Evolutionary conservation across 2,113 vertebrate genomes (phyloP).

Genomic region (Myrmecobius fasciatus): DNA sequence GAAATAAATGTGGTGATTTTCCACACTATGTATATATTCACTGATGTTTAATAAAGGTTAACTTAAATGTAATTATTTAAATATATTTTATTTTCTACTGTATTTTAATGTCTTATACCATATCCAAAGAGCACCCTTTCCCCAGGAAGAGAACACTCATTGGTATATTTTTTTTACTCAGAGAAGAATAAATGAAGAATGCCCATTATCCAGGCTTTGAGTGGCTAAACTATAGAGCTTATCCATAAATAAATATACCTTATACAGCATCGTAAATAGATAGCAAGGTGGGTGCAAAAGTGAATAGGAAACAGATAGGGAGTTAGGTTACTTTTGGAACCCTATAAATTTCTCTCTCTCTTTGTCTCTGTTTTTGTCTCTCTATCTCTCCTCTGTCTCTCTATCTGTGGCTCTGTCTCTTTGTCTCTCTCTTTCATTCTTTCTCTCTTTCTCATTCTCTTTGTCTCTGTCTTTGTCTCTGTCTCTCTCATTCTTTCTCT

Average conservation of each 20-base stretch:
- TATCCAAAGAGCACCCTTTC: background rate
- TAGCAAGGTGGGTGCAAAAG: background rate
- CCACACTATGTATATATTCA: background rate
- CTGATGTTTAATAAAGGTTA: background rate
- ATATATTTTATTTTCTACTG: background rate
- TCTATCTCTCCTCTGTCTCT: no score
- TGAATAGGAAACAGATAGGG: background rate
- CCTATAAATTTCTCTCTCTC: background rate
- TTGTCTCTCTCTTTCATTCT: no score
- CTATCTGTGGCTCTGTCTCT: no score
- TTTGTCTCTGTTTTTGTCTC: no score
- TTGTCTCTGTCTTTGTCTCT: no score
- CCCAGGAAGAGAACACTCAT: background rate
- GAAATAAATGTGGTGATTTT: background rate
- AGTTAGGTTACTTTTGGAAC: background rate
- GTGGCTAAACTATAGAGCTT: background rate
- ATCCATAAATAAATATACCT: background rate
- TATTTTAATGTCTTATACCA: background rate
- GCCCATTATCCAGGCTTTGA: background rate
- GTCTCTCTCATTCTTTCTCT: no score
- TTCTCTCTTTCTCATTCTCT: no score
- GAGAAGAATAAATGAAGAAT: background rate
- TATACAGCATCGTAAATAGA: background rate
- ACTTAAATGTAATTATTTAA: background rate
- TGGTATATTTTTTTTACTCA: background rate